These are phyloP conservation scores for Abramis brama DNA, from an alignment of 2,113 vertebrate species.

Conservation along the genomic window DNA sequence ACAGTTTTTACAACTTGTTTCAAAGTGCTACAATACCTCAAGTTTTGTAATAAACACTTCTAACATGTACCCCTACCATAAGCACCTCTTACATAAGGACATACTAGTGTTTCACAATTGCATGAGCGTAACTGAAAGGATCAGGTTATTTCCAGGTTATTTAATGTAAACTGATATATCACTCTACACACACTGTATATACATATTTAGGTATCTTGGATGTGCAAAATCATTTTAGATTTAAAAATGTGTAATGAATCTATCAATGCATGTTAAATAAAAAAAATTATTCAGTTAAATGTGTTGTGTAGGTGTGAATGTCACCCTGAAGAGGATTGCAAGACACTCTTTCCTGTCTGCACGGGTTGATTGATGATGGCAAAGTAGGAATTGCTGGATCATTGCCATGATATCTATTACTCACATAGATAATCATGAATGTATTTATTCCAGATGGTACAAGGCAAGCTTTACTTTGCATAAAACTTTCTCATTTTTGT, in stretches of 20 bases:
- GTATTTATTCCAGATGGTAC: neutral
- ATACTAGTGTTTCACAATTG: neutral
- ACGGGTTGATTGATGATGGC: neutral
- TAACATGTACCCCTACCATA: neutral
- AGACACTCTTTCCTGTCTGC: neutral
- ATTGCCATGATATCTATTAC: neutral
- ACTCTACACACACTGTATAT: too few species aligned
- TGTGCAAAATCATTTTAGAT: too few species aligned
- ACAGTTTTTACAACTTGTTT: neutral
- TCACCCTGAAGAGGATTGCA: neutral
- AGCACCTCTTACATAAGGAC: neutral
- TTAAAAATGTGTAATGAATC: neutral
- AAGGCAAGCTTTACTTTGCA: neutral
- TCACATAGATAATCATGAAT: neutral
- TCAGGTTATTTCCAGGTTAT: neutral
- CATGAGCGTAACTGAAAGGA: neutral
- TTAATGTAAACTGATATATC: too few species aligned
- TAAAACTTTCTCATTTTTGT: neutral
- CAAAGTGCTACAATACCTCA: neutral
- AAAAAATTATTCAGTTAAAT: neutral
- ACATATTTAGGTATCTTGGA: too few species aligned
- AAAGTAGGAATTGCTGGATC: neutral
- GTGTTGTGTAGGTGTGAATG: neutral
- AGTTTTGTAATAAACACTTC: conserved; percentile 12
- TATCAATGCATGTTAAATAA: neutral